Percentiles rank a stretch among this genome's conserved stretches.
Evolutionary conservation across 1,140 invertebrate genomes (phyloP).

Genomic region (Hestina assimilis): DNA sequence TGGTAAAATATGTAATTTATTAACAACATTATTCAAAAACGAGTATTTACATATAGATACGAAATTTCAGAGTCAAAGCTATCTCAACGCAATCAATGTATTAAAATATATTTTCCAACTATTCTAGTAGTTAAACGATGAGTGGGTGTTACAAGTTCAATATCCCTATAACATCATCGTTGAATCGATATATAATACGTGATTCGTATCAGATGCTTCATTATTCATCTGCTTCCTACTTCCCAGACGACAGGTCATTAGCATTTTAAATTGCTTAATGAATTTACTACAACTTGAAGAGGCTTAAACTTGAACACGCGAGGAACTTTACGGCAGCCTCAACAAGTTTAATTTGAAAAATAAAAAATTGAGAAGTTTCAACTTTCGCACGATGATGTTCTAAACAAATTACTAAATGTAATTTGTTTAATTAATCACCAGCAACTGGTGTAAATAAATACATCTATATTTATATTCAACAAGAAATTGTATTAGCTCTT

Average conservation of each 20-base stretch:
- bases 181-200: conserved; percentile 2
- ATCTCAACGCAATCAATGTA: too few species aligned
- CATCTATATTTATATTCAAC: too few species aligned
- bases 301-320: conserved; percentile 22
- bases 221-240: conserved; percentile 50
- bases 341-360: conserved; percentile 14
- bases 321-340: conserved; percentile 7
- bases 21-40: too few species aligned
- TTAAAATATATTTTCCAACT: too few species aligned
- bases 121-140: background rate
- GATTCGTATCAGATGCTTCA: conserved; percentile 48
- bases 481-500: too few species aligned
- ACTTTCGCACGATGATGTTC: too few species aligned
- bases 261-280: conserved; percentile 65
- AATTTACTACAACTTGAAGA: conserved; percentile 47
- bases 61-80: too few species aligned
- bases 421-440: too few species aligned
- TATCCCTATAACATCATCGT: background rate
- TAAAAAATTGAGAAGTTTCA: background rate
- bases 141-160: background rate
- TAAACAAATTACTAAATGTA: too few species aligned
- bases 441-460: too few species aligned
- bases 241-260: conserved; percentile 53
- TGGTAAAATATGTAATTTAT: too few species aligned
- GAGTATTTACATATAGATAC: too few species aligned